Base-by-base conservation (phyloP, 2,888 invertebrate genomes). In the Cepaea hortensis region DNA sequence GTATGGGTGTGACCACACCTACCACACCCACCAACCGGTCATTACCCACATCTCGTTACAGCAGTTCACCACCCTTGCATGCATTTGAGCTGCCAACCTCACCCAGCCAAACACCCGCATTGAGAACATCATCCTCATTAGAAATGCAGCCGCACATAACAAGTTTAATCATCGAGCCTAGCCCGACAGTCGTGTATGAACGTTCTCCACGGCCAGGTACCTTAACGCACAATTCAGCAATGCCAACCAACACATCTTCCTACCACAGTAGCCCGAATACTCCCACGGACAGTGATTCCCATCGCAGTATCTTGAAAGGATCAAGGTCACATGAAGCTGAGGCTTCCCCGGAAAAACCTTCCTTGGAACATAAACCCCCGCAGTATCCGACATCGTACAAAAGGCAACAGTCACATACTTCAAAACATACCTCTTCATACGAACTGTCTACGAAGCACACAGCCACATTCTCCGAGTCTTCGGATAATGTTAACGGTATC, bases 401-500 rank as follows among this genome's bases (percentile, higher is more conserved):
- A 9, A 70, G 79, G 11, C 61, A 48, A 11, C 65, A 77, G 4
- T 23, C 55, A 3, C 23, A 75, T 61, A 55, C 20, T 3, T 61
- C 83, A 35, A 55, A 50, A 61, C 9, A 55, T 20, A 77, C 84
- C 46, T 65, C 68, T 48, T 35, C 85, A 77, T 86, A 46, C 15
- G 80, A 80, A 15, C 35, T 70, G 18, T 48, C 75, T 3, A 9
- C 50, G 11, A n/a, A 55, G 35, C n/a, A 50, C 20, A 46, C 61
- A 11, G 90, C 90, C 75, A 6, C 7, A 2, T 55, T 55, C 55
- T 55, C 55, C 6, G 55, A 55, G 11, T 55, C 55, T 11, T 55
- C 55, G 89, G 92, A 93, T 82, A 92, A 93, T 82, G 87, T 93
- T 79, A 88, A 82, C 81, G 76, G 80, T 84, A 55, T 70, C 81